phyloP scores from a whole-genome alignment of 30 jellyfish, hydroid and myxozoan species.

The Hydractinia echinata region DNA sequence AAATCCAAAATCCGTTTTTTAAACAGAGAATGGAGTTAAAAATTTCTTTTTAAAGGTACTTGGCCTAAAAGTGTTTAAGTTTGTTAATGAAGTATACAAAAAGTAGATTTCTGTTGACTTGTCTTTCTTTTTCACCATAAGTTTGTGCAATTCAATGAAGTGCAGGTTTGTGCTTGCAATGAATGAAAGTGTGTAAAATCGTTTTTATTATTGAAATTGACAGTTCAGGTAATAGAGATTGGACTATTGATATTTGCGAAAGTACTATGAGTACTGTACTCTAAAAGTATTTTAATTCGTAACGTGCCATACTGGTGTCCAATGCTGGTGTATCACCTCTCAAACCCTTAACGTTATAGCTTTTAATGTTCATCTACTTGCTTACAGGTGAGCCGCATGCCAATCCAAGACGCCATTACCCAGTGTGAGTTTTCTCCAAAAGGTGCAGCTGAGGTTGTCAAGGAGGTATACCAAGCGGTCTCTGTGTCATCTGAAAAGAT shows the following conservation, averaged over 20 bases:
- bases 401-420: slow-evolving; percentile 77
- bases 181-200: too few relatives aligned
- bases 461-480: slow-evolving; percentile 37
- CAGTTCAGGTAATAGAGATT: background rate
- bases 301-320: background rate
- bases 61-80: too few relatives aligned
- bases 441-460: slow-evolving; percentile 76
- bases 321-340: too few relatives aligned
- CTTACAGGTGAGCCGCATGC: slow-evolving; percentile 61
- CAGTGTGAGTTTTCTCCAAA: slow-evolving; percentile 75
- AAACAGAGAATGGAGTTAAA: too few relatives aligned
- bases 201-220: too few relatives aligned
- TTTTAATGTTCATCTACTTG: background rate
- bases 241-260: background rate
- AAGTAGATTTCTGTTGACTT: too few relatives aligned
- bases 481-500: background rate
- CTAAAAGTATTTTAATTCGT: slow-evolving; percentile 16
- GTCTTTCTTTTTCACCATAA: too few relatives aligned
- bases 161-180: too few relatives aligned
- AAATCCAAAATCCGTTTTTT: too few relatives aligned
- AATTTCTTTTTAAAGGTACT: too few relatives aligned
- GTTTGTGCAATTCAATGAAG: too few relatives aligned
- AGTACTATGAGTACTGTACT: background rate
- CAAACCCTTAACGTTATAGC: slow-evolving; percentile 20
- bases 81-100: too few relatives aligned